phyloP scores from a whole-genome alignment of 2,797 vertebrate species.

The Lerista edwardsae region DNA sequence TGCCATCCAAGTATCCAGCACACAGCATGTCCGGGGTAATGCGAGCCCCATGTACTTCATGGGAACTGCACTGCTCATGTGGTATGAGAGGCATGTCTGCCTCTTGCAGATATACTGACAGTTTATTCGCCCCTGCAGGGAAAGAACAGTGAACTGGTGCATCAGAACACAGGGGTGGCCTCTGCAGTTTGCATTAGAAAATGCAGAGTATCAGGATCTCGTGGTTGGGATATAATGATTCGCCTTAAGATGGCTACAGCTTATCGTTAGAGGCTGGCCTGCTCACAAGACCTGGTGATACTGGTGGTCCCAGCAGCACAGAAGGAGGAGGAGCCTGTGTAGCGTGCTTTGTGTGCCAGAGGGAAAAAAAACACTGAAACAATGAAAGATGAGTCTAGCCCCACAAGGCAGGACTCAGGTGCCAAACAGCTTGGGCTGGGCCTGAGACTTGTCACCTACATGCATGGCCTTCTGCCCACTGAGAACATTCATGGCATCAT shows the following conservation, averaged over 20 bases:
- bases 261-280: neutral
- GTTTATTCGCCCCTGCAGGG: slow-evolving; percentile 61
- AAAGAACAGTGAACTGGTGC: neutral
- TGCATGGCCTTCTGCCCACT: neutral
- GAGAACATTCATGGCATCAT: neutral
- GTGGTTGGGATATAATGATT: neutral
- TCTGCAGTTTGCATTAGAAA: neutral
- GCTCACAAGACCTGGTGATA: too few species aligned
- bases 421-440: too few species aligned
- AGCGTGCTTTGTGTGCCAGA: too few species aligned
- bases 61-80: slow-evolving; percentile 49
- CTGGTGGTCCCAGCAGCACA: too few species aligned
- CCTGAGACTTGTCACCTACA: neutral
- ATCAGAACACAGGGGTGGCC: neutral
- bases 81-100: slow-evolving; percentile 67
- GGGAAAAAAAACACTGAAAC: too few species aligned
- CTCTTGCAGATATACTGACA: slow-evolving; percentile 69
- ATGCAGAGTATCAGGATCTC: neutral
- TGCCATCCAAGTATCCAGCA: slow-evolving; percentile 71
- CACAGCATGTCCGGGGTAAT: slow-evolving; percentile 69
- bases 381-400: too few species aligned
- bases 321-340: too few species aligned
- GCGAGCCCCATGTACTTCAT: slow-evolving; percentile 50
- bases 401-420: too few species aligned
- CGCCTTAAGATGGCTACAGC: neutral